Base-by-base conservation (phyloP, 2,797 vertebrate species). In the Pangasius sanitwongsei region DNA sequence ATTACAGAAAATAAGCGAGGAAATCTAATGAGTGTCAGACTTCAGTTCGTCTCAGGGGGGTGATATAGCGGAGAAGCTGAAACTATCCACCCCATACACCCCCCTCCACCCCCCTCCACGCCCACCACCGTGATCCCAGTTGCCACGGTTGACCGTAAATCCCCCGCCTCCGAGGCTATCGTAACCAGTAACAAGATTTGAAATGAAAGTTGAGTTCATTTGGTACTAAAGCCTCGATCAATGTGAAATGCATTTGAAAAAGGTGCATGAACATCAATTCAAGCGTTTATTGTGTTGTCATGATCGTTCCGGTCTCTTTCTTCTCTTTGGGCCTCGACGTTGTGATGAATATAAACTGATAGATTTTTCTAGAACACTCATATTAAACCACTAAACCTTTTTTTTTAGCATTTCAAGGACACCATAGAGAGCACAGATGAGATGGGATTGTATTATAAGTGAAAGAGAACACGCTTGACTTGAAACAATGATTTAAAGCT, bases 1-100 rank as follows among this genome's bases (percentile, higher is more conserved):
- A 7, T 53, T 55, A 6, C 7, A 70, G 65, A 7, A 69, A 85
- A 69, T 70, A 53, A 53, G 63, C 83, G 3, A 34, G 65, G n/a
- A 55, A 85, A 85, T 85, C 48, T 23, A 85, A 85, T 85, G 63
- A 85, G 48, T 85, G 65, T 69, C 83, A 69, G 83, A 85, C 63
- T 85, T 55, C 63, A 7, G 44, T 70, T 85, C 11, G 48, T 85
- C 16, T 85, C 44, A 5, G 82, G 41, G 82, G 44, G 28, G 41
- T 31, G 13, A 12, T 53, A 6, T 16, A 41, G 25, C 1, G 34
- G 80, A 61, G 23, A 82, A 37, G 31, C 78, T 23, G 53, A 31
- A 34, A 9, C 3, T 8, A 20, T 34, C 55, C 4, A 3, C 53
- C 31, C 15, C 41, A 44, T 44, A 3, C 31, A 55, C 6, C 6